Evolutionary conservation across 1,140 invertebrate genomes (phyloP), one percentile per base, ranked within the genome.

Genomic region (Drosophila nikananu): DNA sequence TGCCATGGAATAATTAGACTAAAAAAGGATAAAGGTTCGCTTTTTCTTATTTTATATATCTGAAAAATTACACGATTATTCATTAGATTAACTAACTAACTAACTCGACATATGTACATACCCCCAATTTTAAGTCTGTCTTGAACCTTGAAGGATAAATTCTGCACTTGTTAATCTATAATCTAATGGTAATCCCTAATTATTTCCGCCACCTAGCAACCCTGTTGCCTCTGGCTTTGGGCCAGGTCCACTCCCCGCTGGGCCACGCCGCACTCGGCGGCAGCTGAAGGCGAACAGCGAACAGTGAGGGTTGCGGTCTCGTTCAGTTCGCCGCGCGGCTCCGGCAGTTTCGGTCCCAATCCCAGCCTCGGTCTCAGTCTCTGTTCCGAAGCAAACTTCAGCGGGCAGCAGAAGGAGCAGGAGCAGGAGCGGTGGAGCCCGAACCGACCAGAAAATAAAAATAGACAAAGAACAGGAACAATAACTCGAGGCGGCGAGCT

Each of bases 221-320:
- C 83, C 83, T 77, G 41, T 3, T 25, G 44, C 55, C 62, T 57
- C 48, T 68, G 57, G 46, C 32, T 25, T 32, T 44, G 35, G 32
- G 52, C 61, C 61, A 64, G 54, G 46, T 63, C 77, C 42, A 61
- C 63, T 65, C 63, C 59, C 37, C 52, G 60, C 46, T 54, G 60
- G 25, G 75, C 57, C 49, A 48, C 37, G 35, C 55, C 55, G 17
- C 41, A 49, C 54, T 80, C 70, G 48, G 48, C 46, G 66, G 62
- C 66, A 68, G 35, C 48, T 48, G 59, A 62, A 58, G 41, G 57
- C 58, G 39, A 44, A 63, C 39, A 39, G 55, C 17, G 55, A 39
- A 80, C 81, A 90, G 80, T 87, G 84, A 89, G 84, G 84, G 84
- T 87, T 87, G 84, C 84, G 77, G 77, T 81, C 77, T 89, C 77